Evolutionary conservation across 2,888 invertebrate species (phyloP).

Genomic region (Nysson spinosus): DNA sequence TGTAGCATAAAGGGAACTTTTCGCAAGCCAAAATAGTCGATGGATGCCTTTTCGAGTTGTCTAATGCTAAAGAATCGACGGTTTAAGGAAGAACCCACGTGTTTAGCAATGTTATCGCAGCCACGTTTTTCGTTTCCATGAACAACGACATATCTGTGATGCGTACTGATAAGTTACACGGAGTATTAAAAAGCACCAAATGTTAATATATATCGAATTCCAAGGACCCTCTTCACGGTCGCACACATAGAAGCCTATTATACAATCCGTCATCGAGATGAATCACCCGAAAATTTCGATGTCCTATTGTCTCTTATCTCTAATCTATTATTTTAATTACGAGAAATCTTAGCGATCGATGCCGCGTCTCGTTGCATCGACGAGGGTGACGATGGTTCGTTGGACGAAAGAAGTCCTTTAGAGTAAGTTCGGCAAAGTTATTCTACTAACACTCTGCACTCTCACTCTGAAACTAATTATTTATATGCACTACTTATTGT

Average conservation of each 20-base stretch:
- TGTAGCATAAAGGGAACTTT: too few species aligned
- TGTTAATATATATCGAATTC: slow-evolving; percentile 24
- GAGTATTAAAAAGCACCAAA: slow-evolving; percentile 53
- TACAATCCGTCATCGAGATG: too few species aligned
- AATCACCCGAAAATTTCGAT: too few species aligned
- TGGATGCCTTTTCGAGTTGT: too few species aligned
- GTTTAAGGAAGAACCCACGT: too few species aligned
- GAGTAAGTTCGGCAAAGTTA: slow-evolving; percentile 36
- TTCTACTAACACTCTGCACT: slow-evolving; percentile 32
- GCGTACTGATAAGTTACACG: slow-evolving; percentile 58
- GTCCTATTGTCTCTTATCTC: too few species aligned
- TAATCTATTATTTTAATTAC: too few species aligned
- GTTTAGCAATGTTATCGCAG: neutral
- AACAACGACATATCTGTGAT: slow-evolving; percentile 73
- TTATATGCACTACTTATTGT: slow-evolving; percentile 47
- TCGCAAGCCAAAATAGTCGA: too few species aligned
- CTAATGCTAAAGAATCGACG: too few species aligned
- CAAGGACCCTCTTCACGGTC: slow-evolving; percentile 24
- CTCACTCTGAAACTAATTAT: slow-evolving; percentile 49
- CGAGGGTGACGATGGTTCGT: slow-evolving; percentile 6
- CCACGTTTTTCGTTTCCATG: slow-evolving; percentile 41
- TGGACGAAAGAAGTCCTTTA: too few species aligned
- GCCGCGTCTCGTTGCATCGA: too few species aligned
- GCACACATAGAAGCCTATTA: slow-evolving; percentile 26
- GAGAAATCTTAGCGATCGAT: too few species aligned